phyloP scores from a whole-genome alignment of 2,888 invertebrate genomes.

The Therioaphis trifolii region DNA sequence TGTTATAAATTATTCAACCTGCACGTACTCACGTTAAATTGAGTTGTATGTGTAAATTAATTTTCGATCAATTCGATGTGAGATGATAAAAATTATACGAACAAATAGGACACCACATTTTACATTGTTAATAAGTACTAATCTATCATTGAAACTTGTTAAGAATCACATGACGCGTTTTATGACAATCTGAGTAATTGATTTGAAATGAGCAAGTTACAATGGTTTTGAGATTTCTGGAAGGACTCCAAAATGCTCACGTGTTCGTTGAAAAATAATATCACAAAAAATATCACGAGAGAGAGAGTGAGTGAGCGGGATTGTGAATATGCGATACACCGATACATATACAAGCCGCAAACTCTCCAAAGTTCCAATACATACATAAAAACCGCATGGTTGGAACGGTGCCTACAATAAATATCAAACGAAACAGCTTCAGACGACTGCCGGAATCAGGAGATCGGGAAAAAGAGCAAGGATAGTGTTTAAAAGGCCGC shows the following conservation, averaged over 20 bases:
- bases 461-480: constrained; percentile 21
- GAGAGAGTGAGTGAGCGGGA: too few relatives aligned
- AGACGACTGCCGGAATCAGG: not conserved
- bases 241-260: not conserved
- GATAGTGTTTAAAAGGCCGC: not conserved
- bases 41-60: constrained; percentile 24
- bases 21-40: not conserved
- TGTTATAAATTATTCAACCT: constrained; percentile 7
- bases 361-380: not conserved
- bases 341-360: constrained; percentile 9
- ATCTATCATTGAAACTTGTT: not conserved
- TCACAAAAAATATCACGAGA: not conserved
- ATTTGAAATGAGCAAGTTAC: not conserved
- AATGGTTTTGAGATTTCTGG: not conserved
- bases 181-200: not conserved
- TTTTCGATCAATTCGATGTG: not conserved
- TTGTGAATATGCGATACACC: not conserved
- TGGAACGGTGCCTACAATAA: not conserved
- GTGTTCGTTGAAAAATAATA: constrained; percentile 4
- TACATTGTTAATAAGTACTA: too few relatives aligned
- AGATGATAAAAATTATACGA: not conserved
- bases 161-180: not conserved
- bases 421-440: not conserved
- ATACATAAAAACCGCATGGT: constrained; percentile 7
- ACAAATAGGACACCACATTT: not conserved